Base-by-base conservation (phyloP, 2,888 invertebrate species). In the Crematogaster levior region DNA sequence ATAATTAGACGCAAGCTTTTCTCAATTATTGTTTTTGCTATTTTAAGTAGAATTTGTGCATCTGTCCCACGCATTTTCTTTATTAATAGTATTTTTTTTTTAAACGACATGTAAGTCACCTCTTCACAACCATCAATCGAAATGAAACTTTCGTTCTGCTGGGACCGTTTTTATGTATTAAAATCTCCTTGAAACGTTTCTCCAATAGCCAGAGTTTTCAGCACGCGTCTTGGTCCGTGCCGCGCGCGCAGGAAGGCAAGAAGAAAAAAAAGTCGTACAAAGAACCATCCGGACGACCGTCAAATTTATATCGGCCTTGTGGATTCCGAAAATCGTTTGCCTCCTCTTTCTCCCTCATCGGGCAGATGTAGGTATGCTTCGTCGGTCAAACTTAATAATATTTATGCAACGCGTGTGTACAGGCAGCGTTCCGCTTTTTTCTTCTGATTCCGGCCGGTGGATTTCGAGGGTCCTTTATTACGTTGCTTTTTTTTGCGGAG, bases 321-420 rank as follows among this genome's bases (percentile, higher is more conserved):
- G 84, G 91, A 86, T 86, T 86, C 30, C 46, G 60, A 83, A 84
- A 70, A 88, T 88, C 83, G 84, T 15, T 79, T 74, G 68, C 66
- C 53, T 61, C 51, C 72, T 30, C 60, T 53, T 48, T 79, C 77
- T 73, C 58, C 46, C 53, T 82, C 82, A 83, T 89, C 83, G 87
- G 85, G 86, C 92, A 92, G 92, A 92, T 93, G 92, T 90, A 83
- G 87, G 86, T 88, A 92, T 90, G 93, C 91, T 90, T 91, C 89
- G 89, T 66, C 82, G 91, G 87, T 89, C 91, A 92, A 93, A 92
- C 91, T 90, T 92, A 93, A 93, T 92, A 90, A 92, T 92, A 88
- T 92, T 92, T 93, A 92, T 91, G 92, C 91, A 93, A 92, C 90
- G 87, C 91, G 89, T 88, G 89, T 86, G 91, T 86, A 91, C 90